phyloP scores from a whole-genome alignment of 2,797 vertebrate species.

The Paguma larvata region DNA sequence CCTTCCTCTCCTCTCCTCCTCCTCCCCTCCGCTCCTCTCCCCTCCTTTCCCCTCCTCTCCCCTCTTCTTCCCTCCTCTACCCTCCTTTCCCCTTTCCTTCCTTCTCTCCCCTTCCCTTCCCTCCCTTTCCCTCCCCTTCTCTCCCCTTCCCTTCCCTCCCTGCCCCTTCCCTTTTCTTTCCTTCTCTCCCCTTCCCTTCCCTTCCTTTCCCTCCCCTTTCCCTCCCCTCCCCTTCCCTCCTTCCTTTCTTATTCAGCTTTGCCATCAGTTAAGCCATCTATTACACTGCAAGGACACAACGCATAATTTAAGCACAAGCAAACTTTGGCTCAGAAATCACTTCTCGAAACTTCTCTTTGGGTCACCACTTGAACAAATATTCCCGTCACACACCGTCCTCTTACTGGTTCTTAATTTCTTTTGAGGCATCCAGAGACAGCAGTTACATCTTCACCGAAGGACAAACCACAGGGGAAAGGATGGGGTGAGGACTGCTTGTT shows the following conservation, averaged over 20 bases:
- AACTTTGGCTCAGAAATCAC: background rate
- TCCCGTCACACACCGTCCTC: background rate
- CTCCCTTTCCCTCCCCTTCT: background rate
- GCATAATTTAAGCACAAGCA: background rate
- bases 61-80: no score
- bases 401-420: background rate
- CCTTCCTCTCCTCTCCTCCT: accelerated
- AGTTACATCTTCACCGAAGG: background rate
- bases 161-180: no score
- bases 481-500: background rate
- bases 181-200: no score
- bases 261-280: background rate
- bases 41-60: no score
- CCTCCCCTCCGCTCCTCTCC: no score
- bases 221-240: no score
- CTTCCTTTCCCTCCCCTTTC: no score
- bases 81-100: no score
- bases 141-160: no score
- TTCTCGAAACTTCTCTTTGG: background rate
- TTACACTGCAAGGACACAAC: background rate
- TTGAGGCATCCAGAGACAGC: background rate
- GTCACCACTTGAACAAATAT: background rate
- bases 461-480: background rate
- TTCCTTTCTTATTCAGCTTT: background rate
- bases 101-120: background rate